phyloP scores from a whole-genome alignment of 2,888 invertebrate species.

The Limenitis camilla region DNA sequence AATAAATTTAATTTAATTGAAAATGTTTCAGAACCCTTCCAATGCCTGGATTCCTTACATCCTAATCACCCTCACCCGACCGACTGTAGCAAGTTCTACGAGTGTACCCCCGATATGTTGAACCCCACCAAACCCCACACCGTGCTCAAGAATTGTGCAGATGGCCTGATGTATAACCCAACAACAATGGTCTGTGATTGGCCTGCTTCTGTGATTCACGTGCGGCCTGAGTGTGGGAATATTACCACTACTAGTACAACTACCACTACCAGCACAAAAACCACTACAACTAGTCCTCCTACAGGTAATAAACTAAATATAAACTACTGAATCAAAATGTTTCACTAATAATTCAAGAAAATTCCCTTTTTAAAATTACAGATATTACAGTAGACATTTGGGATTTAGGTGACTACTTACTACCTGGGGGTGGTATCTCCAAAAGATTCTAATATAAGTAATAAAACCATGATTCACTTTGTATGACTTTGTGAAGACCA shows the following conservation, averaged over 20 bases:
- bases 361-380: background rate
- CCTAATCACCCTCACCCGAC: constrained; percentile 77
- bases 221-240: constrained; percentile 76
- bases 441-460: no score
- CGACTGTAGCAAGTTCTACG: constrained; percentile 81
- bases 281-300: background rate
- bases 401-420: no score
- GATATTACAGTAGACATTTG: no score
- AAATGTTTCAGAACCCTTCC: constrained; percentile 36
- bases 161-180: constrained; percentile 80
- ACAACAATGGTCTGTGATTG: constrained; percentile 77
- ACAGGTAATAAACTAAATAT: background rate
- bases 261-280: constrained; percentile 12
- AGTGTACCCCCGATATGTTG: constrained; percentile 71
- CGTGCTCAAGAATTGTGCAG: constrained; percentile 79
- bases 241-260: constrained; percentile 13
- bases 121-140: constrained; percentile 50
- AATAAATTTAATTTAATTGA: background rate
- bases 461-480: no score
- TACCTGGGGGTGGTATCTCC: no score
- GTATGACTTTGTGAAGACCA: no score
- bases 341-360: background rate
- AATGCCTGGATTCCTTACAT: constrained; percentile 58
- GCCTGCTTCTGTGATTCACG: constrained; percentile 69
- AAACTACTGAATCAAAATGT: background rate